Evolutionary conservation across 1,140 invertebrate species (phyloP).

Genomic region (Sarcophaga bullata): DNA sequence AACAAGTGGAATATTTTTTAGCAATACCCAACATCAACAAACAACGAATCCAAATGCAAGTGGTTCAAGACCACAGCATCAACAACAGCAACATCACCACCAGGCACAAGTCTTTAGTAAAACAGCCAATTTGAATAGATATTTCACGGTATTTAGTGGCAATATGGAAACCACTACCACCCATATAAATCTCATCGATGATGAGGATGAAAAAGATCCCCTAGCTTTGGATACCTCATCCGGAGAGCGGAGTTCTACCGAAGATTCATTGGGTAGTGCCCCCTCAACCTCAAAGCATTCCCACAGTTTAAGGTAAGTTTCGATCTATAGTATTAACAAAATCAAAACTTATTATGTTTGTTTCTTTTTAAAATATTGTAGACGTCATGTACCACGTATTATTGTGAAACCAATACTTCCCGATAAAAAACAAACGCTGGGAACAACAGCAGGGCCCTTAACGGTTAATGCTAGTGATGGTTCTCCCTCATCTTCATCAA

Average conservation of each 20-base stretch:
- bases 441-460: not conserved
- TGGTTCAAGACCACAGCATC: not conserved
- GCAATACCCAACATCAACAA: conserved; percentile 1
- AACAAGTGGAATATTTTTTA: conserved; percentile 26
- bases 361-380: conserved; percentile 37
- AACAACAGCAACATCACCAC: not conserved
- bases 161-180: conserved; percentile 35
- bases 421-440: conserved; percentile 53
- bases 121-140: conserved; percentile 23
- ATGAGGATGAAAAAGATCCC: conserved; percentile 63
- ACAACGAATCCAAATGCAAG: conserved; percentile 27
- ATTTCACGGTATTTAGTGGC: conserved; percentile 23
- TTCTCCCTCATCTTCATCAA: conserved; percentile 43
- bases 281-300: conserved; percentile 57
- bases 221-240: conserved; percentile 54
- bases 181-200: conserved; percentile 61
- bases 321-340: not conserved
- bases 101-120: not conserved
- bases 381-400: conserved; percentile 64
- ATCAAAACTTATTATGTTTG: conserved; percentile 12
- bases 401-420: conserved; percentile 64
- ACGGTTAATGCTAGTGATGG: conserved; percentile 27
- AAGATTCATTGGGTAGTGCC: conserved; percentile 37
- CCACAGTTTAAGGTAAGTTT: conserved; percentile 58
- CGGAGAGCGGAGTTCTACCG: conserved; percentile 12